phyloP scores from a whole-genome alignment of 2,797 vertebrate genomes.

The Tolypeutes matacus region DNA sequence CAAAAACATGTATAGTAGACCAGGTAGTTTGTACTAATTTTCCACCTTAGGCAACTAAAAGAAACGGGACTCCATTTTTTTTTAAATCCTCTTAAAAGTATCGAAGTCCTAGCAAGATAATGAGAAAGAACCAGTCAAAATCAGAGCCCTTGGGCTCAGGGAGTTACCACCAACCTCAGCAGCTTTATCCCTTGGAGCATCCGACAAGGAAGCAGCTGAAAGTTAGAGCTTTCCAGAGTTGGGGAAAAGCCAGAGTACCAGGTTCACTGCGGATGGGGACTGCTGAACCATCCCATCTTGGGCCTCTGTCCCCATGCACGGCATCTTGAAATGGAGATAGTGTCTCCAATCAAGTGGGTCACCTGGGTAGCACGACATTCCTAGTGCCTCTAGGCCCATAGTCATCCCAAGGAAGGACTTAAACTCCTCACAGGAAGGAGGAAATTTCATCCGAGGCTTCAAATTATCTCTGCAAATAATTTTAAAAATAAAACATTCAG shows the following conservation, averaged over 20 bases:
- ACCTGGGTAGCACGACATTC: background rate
- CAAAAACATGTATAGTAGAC: too few species aligned
- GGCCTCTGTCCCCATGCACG: background rate
- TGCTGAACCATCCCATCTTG: too few species aligned
- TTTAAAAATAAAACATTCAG: background rate
- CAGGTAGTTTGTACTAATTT: background rate
- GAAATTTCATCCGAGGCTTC: background rate
- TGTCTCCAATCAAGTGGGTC: background rate
- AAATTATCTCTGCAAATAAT: background rate
- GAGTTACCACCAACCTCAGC: background rate
- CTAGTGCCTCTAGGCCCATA: too few species aligned
- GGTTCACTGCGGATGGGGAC: background rate
- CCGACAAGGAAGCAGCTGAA: too few species aligned
- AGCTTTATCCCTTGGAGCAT: background rate
- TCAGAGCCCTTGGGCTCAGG: background rate
- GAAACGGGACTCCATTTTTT: too few species aligned
- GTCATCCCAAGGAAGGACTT: background rate
- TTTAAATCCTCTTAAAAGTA: too few species aligned
- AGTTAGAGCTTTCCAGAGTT: background rate
- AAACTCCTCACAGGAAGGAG: background rate
- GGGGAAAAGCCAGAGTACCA: background rate
- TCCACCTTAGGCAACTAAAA: too few species aligned
- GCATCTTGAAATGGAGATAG: background rate
- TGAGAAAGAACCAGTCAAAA: too few species aligned
- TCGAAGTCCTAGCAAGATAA: too few species aligned